These are phyloP conservation scores for Agrotis clavis DNA, from an alignment of 2,888 invertebrate genomes.

Conservation along the genomic window DNA sequence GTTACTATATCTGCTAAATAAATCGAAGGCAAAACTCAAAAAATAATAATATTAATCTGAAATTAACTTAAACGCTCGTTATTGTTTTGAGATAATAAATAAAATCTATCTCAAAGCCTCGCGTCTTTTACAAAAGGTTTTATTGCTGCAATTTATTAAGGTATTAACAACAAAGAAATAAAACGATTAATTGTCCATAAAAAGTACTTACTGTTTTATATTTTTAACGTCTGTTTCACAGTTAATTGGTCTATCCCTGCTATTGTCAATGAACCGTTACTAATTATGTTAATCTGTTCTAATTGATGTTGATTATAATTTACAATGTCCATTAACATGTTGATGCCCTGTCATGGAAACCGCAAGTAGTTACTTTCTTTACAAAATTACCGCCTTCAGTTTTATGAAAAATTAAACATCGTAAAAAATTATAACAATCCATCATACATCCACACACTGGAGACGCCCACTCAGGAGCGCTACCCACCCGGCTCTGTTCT, in stretches of 20 bases:
- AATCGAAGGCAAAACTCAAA: too few species aligned
- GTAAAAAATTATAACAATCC: constrained; percentile 44
- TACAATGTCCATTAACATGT: not conserved
- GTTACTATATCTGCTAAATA: too few species aligned
- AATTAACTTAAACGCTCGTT: not conserved
- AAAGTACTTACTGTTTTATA: constrained; percentile 23
- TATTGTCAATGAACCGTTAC: constrained; percentile 16
- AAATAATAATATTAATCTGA: not conserved
- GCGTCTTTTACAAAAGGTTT: constrained; percentile 23
- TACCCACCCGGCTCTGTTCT: too few species aligned
- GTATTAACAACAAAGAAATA: constrained; percentile 23
- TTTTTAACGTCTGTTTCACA: constrained; percentile 8
- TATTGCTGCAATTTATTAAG: constrained; percentile 28
- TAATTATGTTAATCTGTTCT: constrained; percentile 9
- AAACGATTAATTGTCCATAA: constrained; percentile 28
- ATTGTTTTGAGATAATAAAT: constrained; percentile 8
- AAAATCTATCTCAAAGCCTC: not conserved
- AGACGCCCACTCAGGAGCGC: constrained; percentile 51
- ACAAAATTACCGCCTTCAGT: constrained; percentile 25
- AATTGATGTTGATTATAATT: constrained; percentile 14
- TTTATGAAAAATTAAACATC: constrained; percentile 37
- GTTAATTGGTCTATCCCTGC: constrained; percentile 9
- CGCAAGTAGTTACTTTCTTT: constrained; percentile 11
- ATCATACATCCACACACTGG: constrained; percentile 45
- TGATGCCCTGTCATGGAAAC: not conserved